A percentile compares a stretch with the other conserved stretches of the same genome.
phyloP scores from a whole-genome alignment of 2,888 invertebrate species.

The Drosophila leonis region DNA sequence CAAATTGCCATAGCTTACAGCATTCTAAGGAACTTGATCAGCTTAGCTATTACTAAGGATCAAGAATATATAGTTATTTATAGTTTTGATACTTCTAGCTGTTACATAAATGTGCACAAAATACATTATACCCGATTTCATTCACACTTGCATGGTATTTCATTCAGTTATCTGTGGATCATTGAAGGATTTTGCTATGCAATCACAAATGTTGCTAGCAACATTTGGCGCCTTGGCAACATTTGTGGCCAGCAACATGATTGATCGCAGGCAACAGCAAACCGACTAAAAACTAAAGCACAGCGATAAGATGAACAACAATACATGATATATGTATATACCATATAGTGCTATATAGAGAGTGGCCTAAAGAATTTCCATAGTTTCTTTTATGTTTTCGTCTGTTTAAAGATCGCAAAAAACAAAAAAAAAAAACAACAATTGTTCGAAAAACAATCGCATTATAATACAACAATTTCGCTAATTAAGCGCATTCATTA shows the following conservation, averaged over 20 bases:
- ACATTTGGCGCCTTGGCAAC: slow-evolving; percentile 23
- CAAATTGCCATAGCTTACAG: neutral
- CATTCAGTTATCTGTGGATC: slow-evolving; percentile 1
- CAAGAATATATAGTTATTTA: neutral
- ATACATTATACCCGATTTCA: neutral
- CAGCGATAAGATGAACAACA: slow-evolving; percentile 30
- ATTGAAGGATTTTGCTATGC: slow-evolving; percentile 23
- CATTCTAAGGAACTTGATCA: neutral
- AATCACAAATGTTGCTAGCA: slow-evolving; percentile 13
- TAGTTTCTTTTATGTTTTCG: neutral
- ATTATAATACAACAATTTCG: slow-evolving; percentile 52
- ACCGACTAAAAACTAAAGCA: slow-evolving; percentile 34
- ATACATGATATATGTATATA: neutral
- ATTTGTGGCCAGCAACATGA: slow-evolving; percentile 41
- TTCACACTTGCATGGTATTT: neutral
- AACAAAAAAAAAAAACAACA: neutral
- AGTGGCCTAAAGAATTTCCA: neutral
- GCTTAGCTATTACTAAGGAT: neutral
- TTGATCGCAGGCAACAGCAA: slow-evolving; percentile 35
- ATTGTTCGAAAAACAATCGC: slow-evolving; percentile 39
- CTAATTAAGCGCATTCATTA: slow-evolving; percentile 66
- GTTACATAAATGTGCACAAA: neutral
- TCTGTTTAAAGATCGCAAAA: slow-evolving; percentile 7
- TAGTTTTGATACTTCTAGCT: neutral
- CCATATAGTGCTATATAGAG: neutral